Conservation (phyloP, 2,797 vertebrate species). For the Scleropages formosus region DNA sequence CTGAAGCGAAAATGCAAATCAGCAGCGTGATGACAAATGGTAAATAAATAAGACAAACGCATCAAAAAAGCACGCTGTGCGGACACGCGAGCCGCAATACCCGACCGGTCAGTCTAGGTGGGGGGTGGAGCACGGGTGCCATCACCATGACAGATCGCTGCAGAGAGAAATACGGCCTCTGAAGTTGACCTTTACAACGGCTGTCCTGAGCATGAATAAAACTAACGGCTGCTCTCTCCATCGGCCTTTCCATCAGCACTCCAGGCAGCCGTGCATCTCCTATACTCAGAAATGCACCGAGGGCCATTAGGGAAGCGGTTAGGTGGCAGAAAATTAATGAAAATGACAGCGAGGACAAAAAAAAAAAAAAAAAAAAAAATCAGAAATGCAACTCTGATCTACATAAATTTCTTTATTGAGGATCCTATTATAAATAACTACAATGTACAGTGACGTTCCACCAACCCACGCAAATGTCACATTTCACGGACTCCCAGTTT, state of each 20-base stretch:
- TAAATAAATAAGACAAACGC: too few relatives aligned
- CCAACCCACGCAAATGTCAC: background rate
- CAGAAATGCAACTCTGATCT: too few relatives aligned
- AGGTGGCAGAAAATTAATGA: too few relatives aligned
- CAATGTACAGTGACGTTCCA: background rate
- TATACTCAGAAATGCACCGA: too few relatives aligned
- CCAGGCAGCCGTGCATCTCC: background rate
- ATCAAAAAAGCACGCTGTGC: too few relatives aligned
- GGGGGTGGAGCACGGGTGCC: too few relatives aligned
- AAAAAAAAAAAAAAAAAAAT: background rate
- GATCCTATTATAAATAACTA: background rate
- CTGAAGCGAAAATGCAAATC: too few relatives aligned
- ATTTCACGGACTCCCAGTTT: background rate
- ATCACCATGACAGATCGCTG: too few relatives aligned
- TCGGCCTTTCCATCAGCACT: background rate
- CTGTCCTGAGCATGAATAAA: conserved; percentile 6
- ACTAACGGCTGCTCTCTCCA: background rate
- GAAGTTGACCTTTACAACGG: background rate
- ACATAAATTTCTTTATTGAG: background rate
- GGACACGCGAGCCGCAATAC: too few relatives aligned
- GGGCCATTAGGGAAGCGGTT: too few relatives aligned
- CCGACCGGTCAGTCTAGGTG: background rate
- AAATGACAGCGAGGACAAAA: background rate
- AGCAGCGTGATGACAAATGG: too few relatives aligned
- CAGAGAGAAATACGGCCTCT: background rate